A percentile compares a stretch with the other conserved stretches of the same genome.
phyloP scores from a whole-genome alignment of 2,113 vertebrate species.

The Macaca mulatta region DNA sequence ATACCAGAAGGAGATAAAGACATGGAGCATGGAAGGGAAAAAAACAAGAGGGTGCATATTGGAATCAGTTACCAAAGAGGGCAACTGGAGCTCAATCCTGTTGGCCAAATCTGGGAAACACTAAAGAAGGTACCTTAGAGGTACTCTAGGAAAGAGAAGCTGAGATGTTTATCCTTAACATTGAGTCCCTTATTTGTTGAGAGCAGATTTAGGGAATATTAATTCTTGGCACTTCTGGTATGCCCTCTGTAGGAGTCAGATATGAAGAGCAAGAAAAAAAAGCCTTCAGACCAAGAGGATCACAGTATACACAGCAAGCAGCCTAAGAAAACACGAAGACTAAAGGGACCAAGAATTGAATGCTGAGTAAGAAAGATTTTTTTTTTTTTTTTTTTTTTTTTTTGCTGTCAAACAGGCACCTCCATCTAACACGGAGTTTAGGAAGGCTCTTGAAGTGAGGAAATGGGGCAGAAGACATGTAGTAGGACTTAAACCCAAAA shows the following conservation, averaged over 20 bases:
- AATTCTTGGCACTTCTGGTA: neutral
- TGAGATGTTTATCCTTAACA: neutral
- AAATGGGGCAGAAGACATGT: neutral
- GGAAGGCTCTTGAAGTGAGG: neutral
- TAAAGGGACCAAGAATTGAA: neutral
- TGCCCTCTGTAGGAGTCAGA: neutral
- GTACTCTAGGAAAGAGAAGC: too few species aligned
- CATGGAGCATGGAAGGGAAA: neutral
- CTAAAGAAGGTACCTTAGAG: neutral
- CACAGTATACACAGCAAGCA: neutral
- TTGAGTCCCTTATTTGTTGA: neutral
- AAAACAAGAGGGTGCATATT: neutral
- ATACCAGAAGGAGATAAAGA: neutral
- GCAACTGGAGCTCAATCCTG: neutral
- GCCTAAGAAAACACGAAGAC: neutral
- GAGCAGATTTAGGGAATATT: neutral
- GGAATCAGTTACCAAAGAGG: accelerated
- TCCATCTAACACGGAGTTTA: neutral
- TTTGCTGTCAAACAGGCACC: neutral
- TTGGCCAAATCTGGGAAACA: neutral
- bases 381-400: too few species aligned
- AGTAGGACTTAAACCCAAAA: neutral
- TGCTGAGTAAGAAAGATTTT: neutral
- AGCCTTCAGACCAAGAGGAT: neutral
- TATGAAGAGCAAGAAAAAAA: neutral